Evolutionary conservation across 2,797 vertebrate genomes (phyloP), one percentile per base, ranked within the genome.

Genomic region (Erethizon dorsatum): DNA sequence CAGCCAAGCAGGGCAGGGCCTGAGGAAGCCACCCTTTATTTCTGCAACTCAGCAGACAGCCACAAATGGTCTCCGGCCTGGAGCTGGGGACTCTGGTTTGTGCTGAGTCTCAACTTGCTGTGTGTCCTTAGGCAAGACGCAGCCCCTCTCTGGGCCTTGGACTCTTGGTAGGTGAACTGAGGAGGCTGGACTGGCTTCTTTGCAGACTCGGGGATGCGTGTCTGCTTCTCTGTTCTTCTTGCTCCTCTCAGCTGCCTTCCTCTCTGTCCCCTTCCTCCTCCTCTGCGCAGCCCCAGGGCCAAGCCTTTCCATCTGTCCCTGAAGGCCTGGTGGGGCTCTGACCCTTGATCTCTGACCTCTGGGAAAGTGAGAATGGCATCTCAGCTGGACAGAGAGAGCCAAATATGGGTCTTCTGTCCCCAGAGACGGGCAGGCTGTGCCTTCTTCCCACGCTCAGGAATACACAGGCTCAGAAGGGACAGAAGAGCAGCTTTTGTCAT

Each of bases 351-450:
- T 92, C 59, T 96, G 96, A 89, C 91, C 83, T 92, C 71, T 71
- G 92, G 77, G 24, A 91, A 18, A 96, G 88, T 52, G 31, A 88
- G 83, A 94, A 92, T 87, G 92, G 83, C 79, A 83, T 95, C 71
- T 90, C 79, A 87, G 85, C 88, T 94, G 69, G 82, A 88, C 67
- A 67, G 67, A 93, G 93, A 93, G 31, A 97, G 75, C 90, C 84
- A 95, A 90, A 97, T 96, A 95, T 90, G 92, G 93, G 77, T 93
- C 86, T 90, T 88, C 63, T 65, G 61, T 96, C 95, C 73, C 95
- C 80, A 79, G 93, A 69, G 94, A 86, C 22, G 12, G 69, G 56
- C 50, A 80, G 82, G 67, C 83, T 95, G 65, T 50, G 1, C 71
- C 52, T 95, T 96, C 88, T 77, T 50, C 73, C 86, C 96, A 95